Conservation (phyloP, 2,113 vertebrate species). For the Rhinichthys klamathensis region DNA sequence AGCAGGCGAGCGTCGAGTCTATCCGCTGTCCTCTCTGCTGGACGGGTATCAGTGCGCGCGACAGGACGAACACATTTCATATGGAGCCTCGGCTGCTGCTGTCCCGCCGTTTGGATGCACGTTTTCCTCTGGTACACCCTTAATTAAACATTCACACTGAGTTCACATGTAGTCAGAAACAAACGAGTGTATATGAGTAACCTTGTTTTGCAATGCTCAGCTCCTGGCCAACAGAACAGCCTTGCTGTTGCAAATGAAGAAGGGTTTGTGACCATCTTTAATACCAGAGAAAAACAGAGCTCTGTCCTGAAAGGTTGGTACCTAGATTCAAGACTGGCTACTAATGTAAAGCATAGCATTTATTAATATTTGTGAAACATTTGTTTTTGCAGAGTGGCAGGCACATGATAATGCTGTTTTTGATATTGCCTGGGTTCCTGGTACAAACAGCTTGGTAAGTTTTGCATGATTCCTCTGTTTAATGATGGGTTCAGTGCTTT, state of each 20-base stretch:
- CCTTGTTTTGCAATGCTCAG: constrained; percentile 66
- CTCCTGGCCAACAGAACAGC: constrained; percentile 70
- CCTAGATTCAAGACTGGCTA: background rate
- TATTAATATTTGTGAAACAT: constrained; percentile 22
- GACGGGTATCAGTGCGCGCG: constrained; percentile 79
- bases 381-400: constrained; percentile 84
- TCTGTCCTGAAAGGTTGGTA: constrained; percentile 83
- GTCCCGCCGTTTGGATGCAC: constrained; percentile 94
- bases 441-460: constrained; percentile 88
- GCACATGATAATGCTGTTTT: constrained; percentile 97
- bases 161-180: background rate
- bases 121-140: constrained; percentile 84
- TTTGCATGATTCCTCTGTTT: background rate
- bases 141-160: background rate
- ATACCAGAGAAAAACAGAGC: constrained; percentile 80
- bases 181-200: background rate
- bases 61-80: constrained; percentile 86
- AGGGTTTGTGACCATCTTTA: constrained; percentile 88
- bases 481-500: background rate
- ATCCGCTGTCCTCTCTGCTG: constrained; percentile 84
- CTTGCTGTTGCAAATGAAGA: constrained; percentile 94
- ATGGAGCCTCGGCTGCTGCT: constrained; percentile 79
- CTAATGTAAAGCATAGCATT: too few relatives aligned
- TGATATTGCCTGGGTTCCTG: constrained; percentile 95
- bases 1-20: constrained; percentile 67